Percentiles rank a stretch among this genome's conserved stretches.
These are phyloP conservation scores for Atractosteus spatula DNA, from an alignment of 2,113 vertebrate genomes.

Conservation along the genomic window DNA sequence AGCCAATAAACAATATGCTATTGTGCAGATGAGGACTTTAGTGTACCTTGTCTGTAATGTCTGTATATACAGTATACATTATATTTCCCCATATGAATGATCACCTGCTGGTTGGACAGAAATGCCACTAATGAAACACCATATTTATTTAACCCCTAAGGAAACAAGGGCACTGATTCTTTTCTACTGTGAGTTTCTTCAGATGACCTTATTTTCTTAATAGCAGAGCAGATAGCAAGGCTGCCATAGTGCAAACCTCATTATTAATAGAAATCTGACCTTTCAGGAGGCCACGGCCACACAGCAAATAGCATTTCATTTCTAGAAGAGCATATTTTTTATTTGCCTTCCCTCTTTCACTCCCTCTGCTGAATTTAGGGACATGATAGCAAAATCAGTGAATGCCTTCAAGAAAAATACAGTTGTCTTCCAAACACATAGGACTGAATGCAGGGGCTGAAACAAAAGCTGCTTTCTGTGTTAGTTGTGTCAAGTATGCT, in stretches of 20 bases:
- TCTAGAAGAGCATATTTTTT: neutral
- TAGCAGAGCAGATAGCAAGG: neutral
- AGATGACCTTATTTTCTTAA: neutral
- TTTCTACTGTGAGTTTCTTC: neutral
- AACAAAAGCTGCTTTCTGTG: neutral
- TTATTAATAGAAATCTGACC: conserved; percentile 15
- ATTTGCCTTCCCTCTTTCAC: neutral
- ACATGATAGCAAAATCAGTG: conserved; percentile 5
- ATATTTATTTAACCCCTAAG: neutral
- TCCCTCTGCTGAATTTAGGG: neutral
- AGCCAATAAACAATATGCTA: too few relatives aligned
- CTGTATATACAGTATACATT: too few relatives aligned
- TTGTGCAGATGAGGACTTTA: too few relatives aligned
- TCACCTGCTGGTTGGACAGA: too few relatives aligned
- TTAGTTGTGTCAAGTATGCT: neutral
- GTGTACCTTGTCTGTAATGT: too few relatives aligned
- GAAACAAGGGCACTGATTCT: neutral
- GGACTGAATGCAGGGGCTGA: neutral
- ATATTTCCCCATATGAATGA: too few relatives aligned
- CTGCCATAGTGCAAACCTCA: conserved; percentile 1
- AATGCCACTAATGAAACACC: too few relatives aligned
- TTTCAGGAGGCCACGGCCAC: conserved; percentile 1
- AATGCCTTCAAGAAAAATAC: neutral
- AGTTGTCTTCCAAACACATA: neutral
- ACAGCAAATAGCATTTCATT: neutral